Percentiles rank a stretch among this genome's conserved stretches.
These are phyloP conservation scores for Oriolus oriolus DNA, from an alignment of 2,113 vertebrate genomes.

Conservation along the genomic window DNA sequence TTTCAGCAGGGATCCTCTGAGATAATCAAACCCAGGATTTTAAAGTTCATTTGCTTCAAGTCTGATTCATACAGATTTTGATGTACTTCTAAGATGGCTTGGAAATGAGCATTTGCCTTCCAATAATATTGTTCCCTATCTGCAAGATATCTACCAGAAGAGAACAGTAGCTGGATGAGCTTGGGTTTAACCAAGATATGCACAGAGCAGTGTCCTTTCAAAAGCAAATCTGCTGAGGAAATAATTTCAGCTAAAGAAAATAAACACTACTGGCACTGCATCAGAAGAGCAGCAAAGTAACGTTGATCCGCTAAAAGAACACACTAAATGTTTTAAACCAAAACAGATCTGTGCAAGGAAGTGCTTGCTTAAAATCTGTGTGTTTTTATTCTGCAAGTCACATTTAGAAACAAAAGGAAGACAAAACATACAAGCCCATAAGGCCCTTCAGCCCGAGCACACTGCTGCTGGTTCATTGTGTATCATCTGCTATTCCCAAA, in stretches of 20 bases:
- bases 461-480: not conserved
- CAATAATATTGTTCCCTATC: not conserved
- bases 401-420: not conserved
- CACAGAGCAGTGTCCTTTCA: not conserved
- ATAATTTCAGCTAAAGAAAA: conserved; percentile 40
- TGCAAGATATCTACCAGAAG: not conserved
- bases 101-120: not conserved
- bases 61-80: not conserved
- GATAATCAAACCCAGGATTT: conserved; percentile 27
- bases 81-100: not conserved
- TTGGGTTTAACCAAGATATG: not conserved
- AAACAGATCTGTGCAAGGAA: conserved; percentile 2
- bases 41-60: not conserved
- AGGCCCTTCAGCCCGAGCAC: not conserved
- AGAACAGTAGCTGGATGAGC: not conserved
- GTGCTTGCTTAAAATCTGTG: not conserved
- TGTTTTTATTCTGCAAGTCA: not conserved
- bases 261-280: not conserved
- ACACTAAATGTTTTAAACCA: not conserved
- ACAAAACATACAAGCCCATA: not conserved
- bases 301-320: not conserved
- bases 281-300: conserved; percentile 24
- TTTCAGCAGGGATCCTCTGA: conserved; percentile 39
- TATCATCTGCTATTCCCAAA: conserved; percentile 1
- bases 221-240: conserved; percentile 41